Conservation (phyloP, 2,797 vertebrate genomes). For the Lates japonicus region DNA sequence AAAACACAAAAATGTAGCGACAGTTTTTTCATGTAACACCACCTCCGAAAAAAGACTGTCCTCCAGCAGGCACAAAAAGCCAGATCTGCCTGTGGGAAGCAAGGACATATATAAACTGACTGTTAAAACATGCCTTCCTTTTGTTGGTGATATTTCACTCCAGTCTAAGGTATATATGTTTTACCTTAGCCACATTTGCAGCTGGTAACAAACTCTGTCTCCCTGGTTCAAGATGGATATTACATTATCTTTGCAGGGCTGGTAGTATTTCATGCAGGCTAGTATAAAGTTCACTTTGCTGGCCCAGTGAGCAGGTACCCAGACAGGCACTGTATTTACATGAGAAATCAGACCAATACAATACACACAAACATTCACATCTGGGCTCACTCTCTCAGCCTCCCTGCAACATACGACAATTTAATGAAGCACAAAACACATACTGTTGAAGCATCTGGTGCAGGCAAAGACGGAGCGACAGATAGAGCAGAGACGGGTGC, state of each 20-base stretch:
- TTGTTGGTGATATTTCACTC: neutral
- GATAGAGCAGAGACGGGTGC: constrained; percentile 34
- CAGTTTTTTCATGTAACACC: constrained; percentile 15
- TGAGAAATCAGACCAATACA: constrained; percentile 34
- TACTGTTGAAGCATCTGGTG: constrained; percentile 82
- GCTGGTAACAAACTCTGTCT: neutral
- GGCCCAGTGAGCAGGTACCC: constrained; percentile 6
- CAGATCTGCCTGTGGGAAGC: neutral
- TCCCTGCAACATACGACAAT: constrained; percentile 72
- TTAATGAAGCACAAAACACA: constrained; percentile 81
- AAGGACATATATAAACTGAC: neutral
- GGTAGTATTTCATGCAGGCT: constrained; percentile 2
- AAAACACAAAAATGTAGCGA: constrained; percentile 35
- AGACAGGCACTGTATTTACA: constrained; percentile 9
- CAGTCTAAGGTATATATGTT: neutral
- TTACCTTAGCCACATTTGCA: no score
- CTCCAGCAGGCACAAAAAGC: constrained; percentile 15
- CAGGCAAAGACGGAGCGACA: constrained; percentile 49
- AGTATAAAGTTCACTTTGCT: neutral
- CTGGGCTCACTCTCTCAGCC: constrained; percentile 55
- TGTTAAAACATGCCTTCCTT: neutral
- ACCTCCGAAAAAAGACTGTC: constrained; percentile 9
- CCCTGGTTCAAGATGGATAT: neutral
- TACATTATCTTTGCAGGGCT: neutral
- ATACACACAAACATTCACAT: constrained; percentile 62